Evolutionary conservation across 2,888 invertebrate genomes (phyloP), one percentile per base, ranked within the genome.

Genomic region (Leistus spinibarbis): DNA sequence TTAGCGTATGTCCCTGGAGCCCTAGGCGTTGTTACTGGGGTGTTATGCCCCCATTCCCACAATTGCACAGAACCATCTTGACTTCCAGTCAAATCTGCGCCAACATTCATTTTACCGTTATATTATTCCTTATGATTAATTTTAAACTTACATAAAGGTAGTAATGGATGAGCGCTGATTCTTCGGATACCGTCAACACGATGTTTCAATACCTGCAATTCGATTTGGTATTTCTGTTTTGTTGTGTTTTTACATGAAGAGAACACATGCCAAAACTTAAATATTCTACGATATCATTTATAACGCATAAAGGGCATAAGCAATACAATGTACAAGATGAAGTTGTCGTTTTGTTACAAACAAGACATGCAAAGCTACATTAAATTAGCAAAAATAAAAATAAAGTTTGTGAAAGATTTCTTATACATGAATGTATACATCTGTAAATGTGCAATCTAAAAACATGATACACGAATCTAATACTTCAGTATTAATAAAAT

Each of bases 1-100:
- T 96, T 96, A 40, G 96, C 96, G 86, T 95, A 97, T 3, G 98
- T 97, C 40, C 98, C 98, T 0, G 97, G 91, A n/a, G 95, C 93
- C 54, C 98, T 90, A 0, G 97, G 97, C 20, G 93, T 92, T 82
- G 96, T 94, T 13, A 98, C 95, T 56, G 95, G 94, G 77, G 95
- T 94, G 67, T 92, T 91, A 86, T 98, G 98, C 5, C 96, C 97
- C 98, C 99, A 99, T 87, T 99, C 99, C 98, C 99, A 97, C 78
- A 98, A 89, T 79, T 95, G 93, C 0, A 98, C 97, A 0, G 97
- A 97, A 7, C 98, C 98, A 87, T 98, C 98, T 83, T 96, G 96
- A 10, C 96, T 95, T 73, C 98, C 98, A 60, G 97, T 96, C 80
- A 98, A 87, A 87, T 98, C 95, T 95, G 81, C 13, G 79, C 23